Evolutionary conservation across 2,888 invertebrate genomes (phyloP), one percentile per base, ranked within the genome.

Genomic region (Leptopilina syphax): DNA sequence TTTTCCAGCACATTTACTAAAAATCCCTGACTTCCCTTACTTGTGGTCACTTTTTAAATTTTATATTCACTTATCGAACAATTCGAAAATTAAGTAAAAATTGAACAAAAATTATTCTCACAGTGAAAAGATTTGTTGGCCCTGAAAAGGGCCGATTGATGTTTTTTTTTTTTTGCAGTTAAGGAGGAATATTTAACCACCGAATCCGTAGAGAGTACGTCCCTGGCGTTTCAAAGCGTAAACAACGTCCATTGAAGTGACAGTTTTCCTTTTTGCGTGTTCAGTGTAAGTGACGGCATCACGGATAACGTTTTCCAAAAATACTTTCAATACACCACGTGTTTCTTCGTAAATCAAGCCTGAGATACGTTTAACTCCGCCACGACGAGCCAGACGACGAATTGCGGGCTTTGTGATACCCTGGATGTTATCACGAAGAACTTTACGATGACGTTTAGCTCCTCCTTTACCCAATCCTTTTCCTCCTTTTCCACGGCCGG

Each of bases 401-500:
- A 50, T 50, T 50, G 50, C 50, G 3, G 50, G 50, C 10, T 50
- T 50, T 50, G 50, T 50, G 50, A 50, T 50, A 50, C 50, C 50
- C 50, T 50, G 50, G 50, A 50, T 96, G 90, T 96, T 96, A 90
- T 96, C 96, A 79, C 96, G 93, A 8, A 96, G 90, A 1, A 97
- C 96, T 92, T 96, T 97, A 80, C 96, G 93, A 93, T 97, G 96
- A 84, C 96, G 95, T 91, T 96, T 96, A 65, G 96, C 96, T 81
- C 96, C 96, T 85, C 96, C 96, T 92, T 96, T 96, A 78, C 96
- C 96, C 79, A 96, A 93, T 82, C 96, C 96, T 92, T 96, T 96
- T 73, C 95, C 95, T 90, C 95, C 96, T 93, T 96, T 96, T 81
- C 96, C 96, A 84, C 96, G 95, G 82, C 96, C 96, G 90, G 96